Evolutionary conservation across 2,888 invertebrate genomes (phyloP), one percentile per base, ranked within the genome.

Genomic region (Caenorhabditis afra): DNA sequence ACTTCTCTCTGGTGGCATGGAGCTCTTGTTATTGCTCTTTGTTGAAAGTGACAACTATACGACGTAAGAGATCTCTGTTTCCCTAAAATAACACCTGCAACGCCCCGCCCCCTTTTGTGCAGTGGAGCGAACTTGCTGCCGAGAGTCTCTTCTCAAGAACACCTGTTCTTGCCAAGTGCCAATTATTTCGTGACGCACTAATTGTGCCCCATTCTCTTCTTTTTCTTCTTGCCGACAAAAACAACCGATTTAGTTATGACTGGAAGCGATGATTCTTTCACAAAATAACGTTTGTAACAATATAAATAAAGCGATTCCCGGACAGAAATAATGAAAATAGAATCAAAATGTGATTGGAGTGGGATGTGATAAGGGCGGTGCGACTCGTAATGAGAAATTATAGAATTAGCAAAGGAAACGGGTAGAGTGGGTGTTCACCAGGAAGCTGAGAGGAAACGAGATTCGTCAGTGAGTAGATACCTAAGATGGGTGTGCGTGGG

Each of bases 381-480:
- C 62, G 70, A 70, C 70, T 62, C 62, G 70, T 70, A 70, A 44
- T 23, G 44, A 12, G 45, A 61, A 44, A 47, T 61, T 52, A 61
- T 61, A 45, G 62, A 37, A 66, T 57, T 66, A 66, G 45, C 57
- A 66, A 57, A 55, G 8, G 22, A 14, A 53, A 55, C 3, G 16
- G 39, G 12, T 39, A 47, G 62, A 62, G 37, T 52, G 35, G 16
- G 12, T 20, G 44, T 57, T 71, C 71, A 71, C 71, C 71, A 71
- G 71, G 71, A 71, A 64, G 57, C 37, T 49, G 67, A 50, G 67
- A 47, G 18, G 47, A 29, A 29, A 45, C 20, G 70, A 71, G 71
- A 71, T 71, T 71, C 62, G 53, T 61, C 16, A 41, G 59, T 64
- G 71, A 71, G 71, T 71, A 71, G 71, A 62, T 70, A 64, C 71